Percentiles rank a stretch among this genome's conserved stretches.
Evolutionary conservation across 2,797 vertebrate species (phyloP).

Genomic region (Microchirus variegatus): DNA sequence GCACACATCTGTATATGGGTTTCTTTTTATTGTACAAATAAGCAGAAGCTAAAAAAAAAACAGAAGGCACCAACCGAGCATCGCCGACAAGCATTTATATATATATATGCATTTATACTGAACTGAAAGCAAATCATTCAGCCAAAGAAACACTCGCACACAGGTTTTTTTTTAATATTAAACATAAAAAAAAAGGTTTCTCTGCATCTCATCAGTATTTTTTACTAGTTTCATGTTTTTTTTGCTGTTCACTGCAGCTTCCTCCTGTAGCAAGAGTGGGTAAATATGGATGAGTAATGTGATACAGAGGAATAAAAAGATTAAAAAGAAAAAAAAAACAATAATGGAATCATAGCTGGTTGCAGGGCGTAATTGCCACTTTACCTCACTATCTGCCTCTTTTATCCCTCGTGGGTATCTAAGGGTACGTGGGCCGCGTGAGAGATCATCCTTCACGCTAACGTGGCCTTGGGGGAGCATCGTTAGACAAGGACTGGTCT

Average conservation of each 20-base stretch:
- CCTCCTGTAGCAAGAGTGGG: constrained; percentile 14
- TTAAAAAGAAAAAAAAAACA: constrained; percentile 2
- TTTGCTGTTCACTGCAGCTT: constrained; percentile 10
- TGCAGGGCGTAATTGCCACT: constrained; percentile 38
- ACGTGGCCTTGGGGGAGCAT: constrained; percentile 36
- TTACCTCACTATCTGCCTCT: constrained; percentile 20
- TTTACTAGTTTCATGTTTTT: constrained; percentile 14
- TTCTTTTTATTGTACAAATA: constrained; percentile 62
- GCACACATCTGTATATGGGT: constrained; percentile 1
- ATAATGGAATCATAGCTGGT: constrained; percentile 22
- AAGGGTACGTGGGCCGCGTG: constrained; percentile 38
- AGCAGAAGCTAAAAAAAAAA: constrained; percentile 28
- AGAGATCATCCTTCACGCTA: constrained; percentile 48
- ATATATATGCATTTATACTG: constrained; percentile 19
- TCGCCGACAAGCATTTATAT: constrained; percentile 16
- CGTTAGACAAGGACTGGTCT: constrained; percentile 34
- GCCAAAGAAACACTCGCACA: constrained; percentile 32
- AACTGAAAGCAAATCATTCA: constrained; percentile 25
- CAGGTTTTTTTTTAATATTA: not conserved
- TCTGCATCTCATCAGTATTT: too few relatives aligned
- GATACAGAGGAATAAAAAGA: constrained; percentile 24
- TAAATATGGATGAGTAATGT: constrained; percentile 32
- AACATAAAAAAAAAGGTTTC: constrained; percentile 6
- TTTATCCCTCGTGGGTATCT: constrained; percentile 33
- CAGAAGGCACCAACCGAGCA: constrained; percentile 61